A percentile compares a stretch with the other conserved stretches of the same genome.
These are phyloP conservation scores for Saccopteryx bilineata DNA, from an alignment of 2,113 vertebrate species.

Conservation along the genomic window DNA sequence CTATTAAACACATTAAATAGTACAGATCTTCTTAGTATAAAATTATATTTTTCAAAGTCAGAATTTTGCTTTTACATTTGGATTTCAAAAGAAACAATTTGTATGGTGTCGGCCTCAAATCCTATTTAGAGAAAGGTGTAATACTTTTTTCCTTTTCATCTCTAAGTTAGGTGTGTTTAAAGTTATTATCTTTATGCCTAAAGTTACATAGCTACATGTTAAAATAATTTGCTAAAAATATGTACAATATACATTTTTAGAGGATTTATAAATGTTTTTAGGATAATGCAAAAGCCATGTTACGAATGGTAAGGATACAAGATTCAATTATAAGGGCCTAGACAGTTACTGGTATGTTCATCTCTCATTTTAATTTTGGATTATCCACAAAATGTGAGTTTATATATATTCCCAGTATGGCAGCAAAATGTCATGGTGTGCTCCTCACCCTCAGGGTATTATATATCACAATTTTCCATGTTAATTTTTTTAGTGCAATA, in stretches of 20 bases:
- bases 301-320: neutral
- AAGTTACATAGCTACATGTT: neutral
- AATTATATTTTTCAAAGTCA: neutral
- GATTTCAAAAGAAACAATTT: neutral
- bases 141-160: neutral
- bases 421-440: neutral
- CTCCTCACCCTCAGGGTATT: accelerated
- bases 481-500: neutral
- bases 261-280: neutral
- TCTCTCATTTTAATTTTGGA: neutral
- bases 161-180: neutral
- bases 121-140: neutral
- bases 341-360: too few relatives aligned
- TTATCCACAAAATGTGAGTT: neutral
- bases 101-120: neutral
- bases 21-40: neutral
- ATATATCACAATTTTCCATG: neutral
- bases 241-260: neutral
- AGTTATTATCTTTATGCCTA: neutral
- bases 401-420: neutral
- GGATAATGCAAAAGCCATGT: neutral
- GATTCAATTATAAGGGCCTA: neutral
- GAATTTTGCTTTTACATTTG: neutral
- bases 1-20: neutral
- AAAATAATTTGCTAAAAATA: neutral